A percentile compares a stretch with the other conserved stretches of the same genome.
Conservation (phyloP, 2,797 vertebrate species). For the Myripristis jacobus region DNA sequence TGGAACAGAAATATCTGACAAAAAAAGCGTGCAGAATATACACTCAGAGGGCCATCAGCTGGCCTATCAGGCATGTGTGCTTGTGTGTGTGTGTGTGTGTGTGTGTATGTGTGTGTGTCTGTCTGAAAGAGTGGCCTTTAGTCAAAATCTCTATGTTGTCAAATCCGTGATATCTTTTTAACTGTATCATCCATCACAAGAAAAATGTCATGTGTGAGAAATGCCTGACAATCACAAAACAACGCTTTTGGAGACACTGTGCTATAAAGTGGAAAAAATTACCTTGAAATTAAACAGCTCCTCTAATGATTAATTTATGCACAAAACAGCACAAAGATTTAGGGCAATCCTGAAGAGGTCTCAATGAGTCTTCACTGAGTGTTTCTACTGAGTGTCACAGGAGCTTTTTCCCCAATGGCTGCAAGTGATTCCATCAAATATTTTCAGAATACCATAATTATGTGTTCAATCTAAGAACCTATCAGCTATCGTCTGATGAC, state of each 20-base stretch:
- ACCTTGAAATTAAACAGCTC: slow-evolving; percentile 36
- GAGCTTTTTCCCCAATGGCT: not conserved
- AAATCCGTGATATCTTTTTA: slow-evolving; percentile 29
- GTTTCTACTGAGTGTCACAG: slow-evolving; percentile 27
- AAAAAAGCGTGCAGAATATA: slow-evolving; percentile 21
- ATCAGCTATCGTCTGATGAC: too few relatives aligned
- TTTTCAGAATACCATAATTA: too few relatives aligned
- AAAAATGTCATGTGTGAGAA: slow-evolving; percentile 19
- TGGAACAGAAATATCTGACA: slow-evolving; percentile 28
- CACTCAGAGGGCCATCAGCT: slow-evolving; percentile 39
- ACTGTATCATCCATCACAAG: slow-evolving; percentile 14
- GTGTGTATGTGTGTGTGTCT: not conserved
- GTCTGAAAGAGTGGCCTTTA: slow-evolving; percentile 51
- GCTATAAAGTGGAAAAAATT: slow-evolving; percentile 14
- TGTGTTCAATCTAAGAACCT: too few relatives aligned
- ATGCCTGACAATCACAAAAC: slow-evolving; percentile 21
- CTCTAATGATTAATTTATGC: slow-evolving; percentile 16
- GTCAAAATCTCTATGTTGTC: slow-evolving; percentile 27
- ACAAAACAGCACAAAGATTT: slow-evolving; percentile 12
- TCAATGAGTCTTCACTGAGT: not conserved
- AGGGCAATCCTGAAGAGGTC: slow-evolving; percentile 23
- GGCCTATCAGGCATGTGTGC: slow-evolving; percentile 45
- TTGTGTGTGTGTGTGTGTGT: not conserved
- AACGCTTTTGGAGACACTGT: not conserved
- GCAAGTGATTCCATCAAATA: slow-evolving; percentile 6